Conservation (phyloP, 2,888 invertebrate species). For the Plebejus melissa region DNA sequence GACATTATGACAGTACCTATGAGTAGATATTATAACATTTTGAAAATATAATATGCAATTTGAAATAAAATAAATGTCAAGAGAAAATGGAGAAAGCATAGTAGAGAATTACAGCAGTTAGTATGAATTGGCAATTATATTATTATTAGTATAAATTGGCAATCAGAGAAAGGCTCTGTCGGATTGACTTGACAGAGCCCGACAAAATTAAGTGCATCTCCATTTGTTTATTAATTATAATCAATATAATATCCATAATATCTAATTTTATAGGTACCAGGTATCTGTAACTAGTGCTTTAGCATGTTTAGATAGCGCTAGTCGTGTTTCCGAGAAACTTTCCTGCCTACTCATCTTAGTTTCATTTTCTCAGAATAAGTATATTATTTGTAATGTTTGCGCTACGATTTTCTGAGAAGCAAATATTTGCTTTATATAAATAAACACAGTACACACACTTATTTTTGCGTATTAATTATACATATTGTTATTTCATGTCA, state of each 20-base stretch:
- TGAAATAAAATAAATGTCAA: too few species aligned
- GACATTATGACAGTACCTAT: too few species aligned
- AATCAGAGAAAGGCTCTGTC: too few species aligned
- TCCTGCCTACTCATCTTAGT: background rate
- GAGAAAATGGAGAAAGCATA: too few species aligned
- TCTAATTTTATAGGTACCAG: background rate
- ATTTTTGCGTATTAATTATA: background rate
- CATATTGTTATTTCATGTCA: background rate
- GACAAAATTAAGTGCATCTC: too few species aligned
- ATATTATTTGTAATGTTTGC: background rate
- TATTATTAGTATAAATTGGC: too few species aligned
- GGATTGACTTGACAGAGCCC: too few species aligned
- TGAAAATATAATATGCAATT: too few species aligned
- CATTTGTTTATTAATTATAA: background rate
- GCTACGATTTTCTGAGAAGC: background rate
- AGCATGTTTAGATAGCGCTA: background rate
- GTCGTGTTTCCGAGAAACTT: background rate
- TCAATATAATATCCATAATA: background rate
- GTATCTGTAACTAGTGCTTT: background rate
- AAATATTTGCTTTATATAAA: constrained; percentile 2
- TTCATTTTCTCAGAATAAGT: constrained; percentile 2
- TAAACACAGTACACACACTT: background rate
- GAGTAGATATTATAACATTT: too few species aligned
- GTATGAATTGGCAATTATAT: too few species aligned
- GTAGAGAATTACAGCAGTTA: too few species aligned